Evolutionary conservation across 2,113 vertebrate species (phyloP).

Genomic region (Canis aureus): DNA sequence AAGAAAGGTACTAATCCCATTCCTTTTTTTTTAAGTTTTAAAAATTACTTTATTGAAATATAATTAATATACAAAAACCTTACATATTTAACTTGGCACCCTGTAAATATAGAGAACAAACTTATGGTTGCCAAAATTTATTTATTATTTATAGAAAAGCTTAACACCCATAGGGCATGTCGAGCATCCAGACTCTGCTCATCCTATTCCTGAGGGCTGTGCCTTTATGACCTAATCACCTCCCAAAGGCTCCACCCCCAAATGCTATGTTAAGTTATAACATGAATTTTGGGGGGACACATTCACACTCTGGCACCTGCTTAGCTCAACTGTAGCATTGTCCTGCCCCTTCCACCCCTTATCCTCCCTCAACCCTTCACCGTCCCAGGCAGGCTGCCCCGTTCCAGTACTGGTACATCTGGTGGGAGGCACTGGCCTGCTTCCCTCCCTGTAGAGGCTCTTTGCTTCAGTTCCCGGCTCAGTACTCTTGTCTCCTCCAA

Average conservation of each 20-base stretch:
- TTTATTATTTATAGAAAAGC: too few relatives aligned
- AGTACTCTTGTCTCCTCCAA: background rate
- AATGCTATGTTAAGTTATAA: background rate
- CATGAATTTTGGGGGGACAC: background rate
- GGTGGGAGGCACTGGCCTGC: background rate
- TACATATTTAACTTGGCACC: too few relatives aligned
- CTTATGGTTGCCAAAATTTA: too few relatives aligned
- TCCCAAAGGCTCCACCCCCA: background rate
- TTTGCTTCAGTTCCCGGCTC: background rate
- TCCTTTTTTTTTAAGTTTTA: background rate
- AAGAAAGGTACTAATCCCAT: background rate
- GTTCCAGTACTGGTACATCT: background rate
- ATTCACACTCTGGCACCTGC: background rate
- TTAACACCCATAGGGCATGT: too few relatives aligned
- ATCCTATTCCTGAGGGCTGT: background rate
- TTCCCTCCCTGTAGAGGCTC: background rate
- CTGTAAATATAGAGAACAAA: too few relatives aligned
- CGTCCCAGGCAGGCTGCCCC: background rate
- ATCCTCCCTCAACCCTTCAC: rapidly evolving
- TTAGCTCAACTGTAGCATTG: background rate
- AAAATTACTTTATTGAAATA: too few relatives aligned
- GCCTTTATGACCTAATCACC: background rate
- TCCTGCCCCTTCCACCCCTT: background rate
- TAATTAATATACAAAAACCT: too few relatives aligned
- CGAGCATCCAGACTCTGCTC: too few relatives aligned